Evolutionary conservation across 2,888 invertebrate species (phyloP).

Genomic region (Lacanobia wlatinum): DNA sequence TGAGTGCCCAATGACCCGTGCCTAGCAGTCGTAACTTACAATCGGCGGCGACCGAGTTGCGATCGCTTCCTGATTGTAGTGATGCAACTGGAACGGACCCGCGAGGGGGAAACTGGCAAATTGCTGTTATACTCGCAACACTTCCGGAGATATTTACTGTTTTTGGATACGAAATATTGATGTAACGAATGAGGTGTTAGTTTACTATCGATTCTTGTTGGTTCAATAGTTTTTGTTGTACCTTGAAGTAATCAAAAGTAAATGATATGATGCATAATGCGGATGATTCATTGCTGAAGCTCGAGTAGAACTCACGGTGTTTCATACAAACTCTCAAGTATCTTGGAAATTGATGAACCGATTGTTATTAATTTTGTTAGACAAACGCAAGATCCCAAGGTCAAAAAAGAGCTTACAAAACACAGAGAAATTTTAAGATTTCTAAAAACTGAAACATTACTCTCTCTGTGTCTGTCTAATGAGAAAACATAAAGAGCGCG

Average conservation of each 20-base stretch:
- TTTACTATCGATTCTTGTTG: background rate
- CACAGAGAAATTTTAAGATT: too few relatives aligned
- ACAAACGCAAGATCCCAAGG: too few relatives aligned
- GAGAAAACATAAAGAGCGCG: too few relatives aligned
- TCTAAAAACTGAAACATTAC: too few relatives aligned
- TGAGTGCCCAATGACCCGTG: slow-evolving; percentile 68
- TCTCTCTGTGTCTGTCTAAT: too few relatives aligned
- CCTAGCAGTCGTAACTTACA: slow-evolving; percentile 62
- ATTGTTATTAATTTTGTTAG: background rate
- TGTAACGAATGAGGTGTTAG: background rate
- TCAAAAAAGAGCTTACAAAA: too few relatives aligned
- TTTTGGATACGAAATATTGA: slow-evolving; percentile 4
- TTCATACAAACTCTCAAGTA: too few relatives aligned
- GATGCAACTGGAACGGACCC: slow-evolving; percentile 63
- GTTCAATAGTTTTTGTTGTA: background rate
- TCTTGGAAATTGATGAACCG: too few relatives aligned
- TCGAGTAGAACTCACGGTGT: too few relatives aligned
- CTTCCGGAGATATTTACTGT: slow-evolving; percentile 33
- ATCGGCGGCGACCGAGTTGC: slow-evolving; percentile 68
- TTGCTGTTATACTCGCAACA: slow-evolving; percentile 41
- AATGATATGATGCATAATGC: too few relatives aligned
- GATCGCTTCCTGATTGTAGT: slow-evolving; percentile 63
- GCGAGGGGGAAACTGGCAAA: slow-evolving; percentile 54
- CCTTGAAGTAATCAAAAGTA: background rate
- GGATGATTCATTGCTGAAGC: too few relatives aligned